Base-by-base conservation (phyloP, 92 coral and sea anemone genomes). In the Chrysogorgia sp. region DNA sequence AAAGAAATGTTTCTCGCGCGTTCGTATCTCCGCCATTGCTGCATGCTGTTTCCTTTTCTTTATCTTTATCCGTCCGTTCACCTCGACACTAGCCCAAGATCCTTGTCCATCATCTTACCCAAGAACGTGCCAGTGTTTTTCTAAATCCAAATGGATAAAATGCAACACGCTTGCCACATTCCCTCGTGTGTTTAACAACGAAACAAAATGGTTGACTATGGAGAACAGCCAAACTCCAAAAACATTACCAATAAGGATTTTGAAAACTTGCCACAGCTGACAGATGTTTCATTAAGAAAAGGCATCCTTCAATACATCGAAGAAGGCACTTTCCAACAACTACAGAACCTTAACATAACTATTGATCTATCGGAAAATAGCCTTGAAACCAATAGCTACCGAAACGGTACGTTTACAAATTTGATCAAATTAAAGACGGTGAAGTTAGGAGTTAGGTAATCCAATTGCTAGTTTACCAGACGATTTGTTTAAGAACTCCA, bases 181-280 rank as follows among this genome's bases (percentile, higher is more conserved):
- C 8, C 76, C 56, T 43, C 21, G 17, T 0, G 76, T 45, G 56
- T 45, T 69, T 33, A 28, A 23, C 60, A 69, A 45, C 8, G 76
- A 69, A 24, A 69, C 76, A 20, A 47, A 69, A 49, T 0, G 7
- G 24, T 14, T 69, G 76, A 2, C 0, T 10, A 12, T 69, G 2
- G 40, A 28, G 59, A 47, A 69, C 9, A 24, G 76, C 34, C 24
- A 34, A 10, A 69, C n/a, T n/a, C 47, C 60, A 15, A 22, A 14
- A 69, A 69, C 22, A 25, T 69, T 12, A 69, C 58, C 2, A 28
- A 14, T 13, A 60, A 24, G 40, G 60, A 69, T 41, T 69, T 69
- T 30, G 30, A 29, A 2, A 53, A 53, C 19, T 40, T 69, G 3
- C 29, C 55, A 21, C 34, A 19, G 2, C 31, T 69, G 31, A 26